phyloP scores from a whole-genome alignment of 2,888 invertebrate genomes.

The Pseudoips prasinana region DNA sequence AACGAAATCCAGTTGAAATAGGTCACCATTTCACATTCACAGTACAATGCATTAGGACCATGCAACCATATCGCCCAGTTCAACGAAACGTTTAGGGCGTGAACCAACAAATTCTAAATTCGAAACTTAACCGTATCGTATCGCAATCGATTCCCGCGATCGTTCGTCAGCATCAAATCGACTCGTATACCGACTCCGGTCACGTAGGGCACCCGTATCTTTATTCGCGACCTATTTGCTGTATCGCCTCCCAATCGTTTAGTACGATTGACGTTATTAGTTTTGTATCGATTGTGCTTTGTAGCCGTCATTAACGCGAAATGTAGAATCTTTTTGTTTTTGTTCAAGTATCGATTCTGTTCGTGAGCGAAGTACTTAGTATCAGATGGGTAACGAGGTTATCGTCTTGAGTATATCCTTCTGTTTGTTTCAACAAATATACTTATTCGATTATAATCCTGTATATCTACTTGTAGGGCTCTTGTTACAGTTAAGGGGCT shows the following conservation, averaged over 20 bases:
- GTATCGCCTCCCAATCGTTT: slow-evolving; percentile 44
- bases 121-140: slow-evolving; percentile 19
- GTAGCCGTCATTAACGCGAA: slow-evolving; percentile 37
- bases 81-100: slow-evolving; percentile 15
- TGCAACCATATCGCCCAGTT: not conserved
- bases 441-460: no score
- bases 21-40: no score
- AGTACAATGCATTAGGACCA: no score
- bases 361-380: slow-evolving; percentile 26
- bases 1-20: no score
- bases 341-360: slow-evolving; percentile 15
- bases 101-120: slow-evolving; percentile 34
- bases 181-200: slow-evolving; percentile 37
- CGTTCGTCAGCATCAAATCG: slow-evolving; percentile 34
- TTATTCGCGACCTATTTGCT: slow-evolving; percentile 42
- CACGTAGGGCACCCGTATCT: slow-evolving; percentile 39
- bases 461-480: no score
- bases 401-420: no score
- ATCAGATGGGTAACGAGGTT: no score
- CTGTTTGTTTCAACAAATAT: no score
- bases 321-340: slow-evolving; percentile 36
- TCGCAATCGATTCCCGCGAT: slow-evolving; percentile 28
- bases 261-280: slow-evolving; percentile 43
- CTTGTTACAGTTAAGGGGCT: no score
- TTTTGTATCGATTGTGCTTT: slow-evolving; percentile 40